Base-by-base conservation (phyloP, 2,113 vertebrate species). In the Spilogale gracilis region DNA sequence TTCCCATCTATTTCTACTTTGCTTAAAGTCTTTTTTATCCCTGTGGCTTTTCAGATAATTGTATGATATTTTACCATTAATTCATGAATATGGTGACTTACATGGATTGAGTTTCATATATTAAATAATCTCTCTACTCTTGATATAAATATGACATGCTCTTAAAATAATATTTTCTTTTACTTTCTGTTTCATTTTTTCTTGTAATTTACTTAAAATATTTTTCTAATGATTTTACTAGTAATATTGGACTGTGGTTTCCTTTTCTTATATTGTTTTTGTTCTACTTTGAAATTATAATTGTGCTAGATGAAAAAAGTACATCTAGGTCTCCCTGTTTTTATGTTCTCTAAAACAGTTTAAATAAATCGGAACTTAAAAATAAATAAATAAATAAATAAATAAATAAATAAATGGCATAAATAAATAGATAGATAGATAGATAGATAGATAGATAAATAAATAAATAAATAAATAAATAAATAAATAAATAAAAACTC, bases 51-150 rank as follows among this genome's bases (percentile, higher is more conserved):
- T 85, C 50, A 91, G 32, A 52, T 56, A 48, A 56, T 87, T n/a
- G 4, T 63, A 90, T n/a, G 43, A 50, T 85, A 61, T 60, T 60
- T 73, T 83, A 73, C 1, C 58, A 83, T 85, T 63, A 85, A 38
- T 85, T 84, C 76, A 79, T 85, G 83, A 52, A 54, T n/a, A 63
- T 90, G 18, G 23, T 95, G 32, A 95, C 32, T 92, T 50, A 61
- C 2, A 45, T n/a, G 23, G 23, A 78, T 95, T 60, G 5, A 69
- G 45, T 69, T 91, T 67, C 23, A 80, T 52, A 52, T 71, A 69
- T 13, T 87, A 27, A 80, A 54, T 63, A 25, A 1, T 87, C 32
- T 43, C 80, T 80, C 25, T 27, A 52, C n/a, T 61, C 43, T 78
- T 92, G 56, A 71, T n/a, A 63, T 73, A 69, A 79, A 45, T 18